Evolutionary conservation across 2,797 vertebrate species (phyloP), one percentile per base, ranked within the genome.

Genomic region (Sebastolobus alascanus): DNA sequence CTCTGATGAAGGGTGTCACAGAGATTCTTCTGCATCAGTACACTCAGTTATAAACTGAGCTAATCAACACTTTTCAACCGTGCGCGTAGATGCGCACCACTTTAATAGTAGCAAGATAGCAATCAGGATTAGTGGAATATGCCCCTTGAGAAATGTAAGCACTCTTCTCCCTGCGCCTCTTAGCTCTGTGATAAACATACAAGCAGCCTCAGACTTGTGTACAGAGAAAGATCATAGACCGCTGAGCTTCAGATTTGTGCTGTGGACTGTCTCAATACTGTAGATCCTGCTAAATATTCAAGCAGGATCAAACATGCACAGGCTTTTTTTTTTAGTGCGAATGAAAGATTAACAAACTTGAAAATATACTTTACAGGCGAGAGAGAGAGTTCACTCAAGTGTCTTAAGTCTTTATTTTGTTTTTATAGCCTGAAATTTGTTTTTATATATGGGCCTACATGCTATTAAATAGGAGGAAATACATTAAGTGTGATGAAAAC

Each of bases 91-190:
- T 71, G 55, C 43, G 65, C 71, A n/a, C 58, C 69, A 35, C 68
- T 85, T 87, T 76, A 79, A 76, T 79, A 74, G 69, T 7, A 71
- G 38, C 38, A 50, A 58, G 84, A 89, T 77, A 81, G 79, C 54
- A 58, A 87, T 91, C 83, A 72, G 83, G 84, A 90, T 85, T 79
- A 83, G 73, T 68, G 84, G 74, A 87, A 87, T 75, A 86, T 77
- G 63, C 65, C 87, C 60, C 85, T 75, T 75, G 79, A 90, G 89
- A 78, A 80, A 81, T 75, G 61, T 68, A 82, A 87, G 77, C 68
- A 64, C 82, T 76, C 66, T 68, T 73, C 46, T 80, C 72, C 64
- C 50, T 73, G 31, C 46, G 64, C 73, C 75, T 81, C 71, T 68
- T 35, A 71, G 74, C 83, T 67, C 70, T 70, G 58, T 60, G 85